These are phyloP conservation scores for Cheirogaleus major DNA, from an alignment of 2,797 vertebrate species.

Conservation along the genomic window DNA sequence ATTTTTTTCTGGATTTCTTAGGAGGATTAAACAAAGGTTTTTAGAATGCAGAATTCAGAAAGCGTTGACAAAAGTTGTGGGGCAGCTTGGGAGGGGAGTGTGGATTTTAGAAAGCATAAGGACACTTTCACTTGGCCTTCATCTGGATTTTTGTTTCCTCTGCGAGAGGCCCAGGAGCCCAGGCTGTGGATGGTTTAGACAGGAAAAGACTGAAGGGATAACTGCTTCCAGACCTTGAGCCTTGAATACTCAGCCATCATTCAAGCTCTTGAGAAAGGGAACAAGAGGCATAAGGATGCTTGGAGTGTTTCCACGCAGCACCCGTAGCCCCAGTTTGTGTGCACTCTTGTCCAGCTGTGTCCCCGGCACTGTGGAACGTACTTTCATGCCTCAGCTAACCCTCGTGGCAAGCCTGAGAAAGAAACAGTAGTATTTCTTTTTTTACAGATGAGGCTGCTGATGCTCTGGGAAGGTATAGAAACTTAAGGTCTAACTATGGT, in stretches of 20 bases:
- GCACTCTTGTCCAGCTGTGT: not conserved
- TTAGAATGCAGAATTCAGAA: not conserved
- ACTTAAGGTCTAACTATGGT: not conserved
- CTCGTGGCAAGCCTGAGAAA: not conserved
- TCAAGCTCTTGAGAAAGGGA: not conserved
- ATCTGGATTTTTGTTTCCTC: slow-evolving; percentile 37
- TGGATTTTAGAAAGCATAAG: not conserved
- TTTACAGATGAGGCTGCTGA: not conserved
- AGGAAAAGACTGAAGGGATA: slow-evolving; percentile 59
- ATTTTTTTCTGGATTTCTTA: not conserved
- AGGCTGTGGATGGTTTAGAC: slow-evolving; percentile 8
- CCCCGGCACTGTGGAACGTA: not conserved
- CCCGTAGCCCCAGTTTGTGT: not conserved
- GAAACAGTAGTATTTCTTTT: not conserved
- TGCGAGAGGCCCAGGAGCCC: not conserved
- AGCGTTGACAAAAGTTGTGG: not conserved
- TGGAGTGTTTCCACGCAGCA: rapidly evolving
- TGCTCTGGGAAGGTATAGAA: not conserved
- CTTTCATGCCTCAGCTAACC: not conserved
- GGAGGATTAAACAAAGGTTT: slow-evolving; percentile 42
- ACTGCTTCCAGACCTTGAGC: slow-evolving; percentile 58
- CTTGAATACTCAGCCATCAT: not conserved
- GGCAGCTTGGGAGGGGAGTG: not conserved
- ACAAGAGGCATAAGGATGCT: not conserved
- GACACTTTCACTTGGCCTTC: not conserved